Evolutionary conservation across 92 coral and sea anemone genomes (phyloP).

Genomic region (Scolanthus callimorphus): DNA sequence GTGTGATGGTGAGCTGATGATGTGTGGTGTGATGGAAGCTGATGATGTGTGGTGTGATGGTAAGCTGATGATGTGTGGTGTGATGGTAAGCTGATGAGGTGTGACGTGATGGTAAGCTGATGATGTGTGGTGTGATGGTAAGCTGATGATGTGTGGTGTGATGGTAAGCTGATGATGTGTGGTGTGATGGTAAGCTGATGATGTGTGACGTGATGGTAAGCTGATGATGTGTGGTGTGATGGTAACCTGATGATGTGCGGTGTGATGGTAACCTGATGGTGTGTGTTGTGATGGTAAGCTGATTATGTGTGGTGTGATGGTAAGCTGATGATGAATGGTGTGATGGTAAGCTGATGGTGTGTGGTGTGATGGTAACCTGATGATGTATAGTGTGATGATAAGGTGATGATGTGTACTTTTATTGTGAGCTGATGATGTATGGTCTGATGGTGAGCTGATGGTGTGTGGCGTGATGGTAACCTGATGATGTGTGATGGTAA

Average conservation of each 20-base stretch:
- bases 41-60: not conserved
- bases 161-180: not conserved
- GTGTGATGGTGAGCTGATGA: conserved; percentile 1
- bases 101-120: not conserved
- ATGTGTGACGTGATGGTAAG: not conserved
- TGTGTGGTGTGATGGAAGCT: not conserved
- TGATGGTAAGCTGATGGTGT: not conserved
- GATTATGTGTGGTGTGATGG: not conserved
- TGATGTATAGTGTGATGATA: not conserved
- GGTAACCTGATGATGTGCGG: not conserved
- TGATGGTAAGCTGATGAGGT: conserved; percentile 2
- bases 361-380: not conserved
- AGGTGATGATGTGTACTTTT: not conserved
- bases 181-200: not conserved
- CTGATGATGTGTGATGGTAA: not conserved
- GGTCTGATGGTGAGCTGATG: not conserved
- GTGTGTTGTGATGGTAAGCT: not conserved
- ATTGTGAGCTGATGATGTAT: not conserved
- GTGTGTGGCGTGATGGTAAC: not conserved
- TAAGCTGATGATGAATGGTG: not conserved
- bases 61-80: not conserved
- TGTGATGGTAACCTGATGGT: not conserved
- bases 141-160: not conserved
- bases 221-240: not conserved
- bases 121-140: not conserved